These are phyloP conservation scores for Drusus annulatus DNA, from an alignment of 1,140 invertebrate genomes.

Conservation along the genomic window DNA sequence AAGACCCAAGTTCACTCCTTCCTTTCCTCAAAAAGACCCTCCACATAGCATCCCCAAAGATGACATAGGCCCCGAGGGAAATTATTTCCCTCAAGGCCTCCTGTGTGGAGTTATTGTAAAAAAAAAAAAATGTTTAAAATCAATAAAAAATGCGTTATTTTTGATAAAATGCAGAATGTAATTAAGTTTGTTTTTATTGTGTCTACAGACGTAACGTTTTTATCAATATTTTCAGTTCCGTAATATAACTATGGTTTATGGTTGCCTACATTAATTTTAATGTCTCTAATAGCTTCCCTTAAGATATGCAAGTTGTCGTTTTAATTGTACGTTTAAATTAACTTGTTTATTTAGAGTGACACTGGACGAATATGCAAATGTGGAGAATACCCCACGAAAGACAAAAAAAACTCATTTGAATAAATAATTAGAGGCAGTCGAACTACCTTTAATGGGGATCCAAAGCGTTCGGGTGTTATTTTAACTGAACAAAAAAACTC, in stretches of 20 bases:
- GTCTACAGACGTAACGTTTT: too few species aligned
- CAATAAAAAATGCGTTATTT: too few species aligned
- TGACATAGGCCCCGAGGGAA: too few species aligned
- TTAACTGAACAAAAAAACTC: neutral
- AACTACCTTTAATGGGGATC: constrained; percentile 23
- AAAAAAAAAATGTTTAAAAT: too few species aligned
- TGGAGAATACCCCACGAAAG: neutral
- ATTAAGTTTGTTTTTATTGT: too few species aligned
- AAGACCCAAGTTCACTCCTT: too few species aligned
- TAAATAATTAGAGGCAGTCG: constrained; percentile 15
- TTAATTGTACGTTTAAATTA: constrained; percentile 27
- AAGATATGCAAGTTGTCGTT: neutral
- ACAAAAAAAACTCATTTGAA: constrained; percentile 40
- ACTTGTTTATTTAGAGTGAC: constrained; percentile 20
- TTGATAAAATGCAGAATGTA: too few species aligned
- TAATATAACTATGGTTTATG: neutral
- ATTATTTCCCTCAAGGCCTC: too few species aligned
- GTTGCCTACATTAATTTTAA: constrained; percentile 11
- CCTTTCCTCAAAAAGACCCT: too few species aligned
- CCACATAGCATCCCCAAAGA: too few species aligned
- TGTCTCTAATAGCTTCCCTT: neutral
- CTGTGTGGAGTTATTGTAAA: too few species aligned
- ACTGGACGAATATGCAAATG: neutral
- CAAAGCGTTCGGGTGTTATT: neutral
- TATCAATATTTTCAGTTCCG: too few species aligned